Base-by-base conservation (phyloP, 2,888 invertebrate species). In the Noctua fimbriata region DNA sequence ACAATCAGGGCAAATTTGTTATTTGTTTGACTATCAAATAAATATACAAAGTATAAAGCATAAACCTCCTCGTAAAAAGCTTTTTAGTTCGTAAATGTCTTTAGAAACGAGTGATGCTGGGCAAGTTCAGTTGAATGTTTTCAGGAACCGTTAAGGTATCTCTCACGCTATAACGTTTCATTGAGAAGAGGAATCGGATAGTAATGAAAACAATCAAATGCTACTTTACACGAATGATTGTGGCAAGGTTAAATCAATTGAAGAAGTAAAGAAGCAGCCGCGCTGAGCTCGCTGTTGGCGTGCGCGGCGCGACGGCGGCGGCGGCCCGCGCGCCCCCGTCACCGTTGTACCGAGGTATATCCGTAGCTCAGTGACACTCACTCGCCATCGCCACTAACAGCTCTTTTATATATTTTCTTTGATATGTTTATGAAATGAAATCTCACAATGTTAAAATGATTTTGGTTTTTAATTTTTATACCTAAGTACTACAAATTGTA, bases 171-270 rank as follows among this genome's bases (percentile, higher is more conserved):
- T 36, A 36, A 65, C 12, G 58, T 73, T 73, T 21, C 16, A n/a
- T 36, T 44, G 21, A 28, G 36, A n/a, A 69, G 36, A 66, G 16
- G 63, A 69, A 36, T 65, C 47, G 16, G 36, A 73, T 69, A 71
- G 6, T 70, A 78, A 52, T 60, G 28, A 63, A 70, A 73, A 73
- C 73, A 82, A 71, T 83, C 70, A 60, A 70, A 60, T 70, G 66
- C 49, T 49, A 28, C 28, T 78, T 78, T 52, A 36, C 70, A 66
- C 69, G 36, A 52, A 63, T 49, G 9, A 66, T 47, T 70, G 44
- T n/a, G 21, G 58, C 82, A 79, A 82, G 82, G 84, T 73, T 67
- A 41, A 55, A 82, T 79, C 73, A 84, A 84, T 82, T 36, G 28
- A 49, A 28, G 36, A n/a, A 18, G 58, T 76, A 47, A 55, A 63